A percentile compares a stretch with the other conserved stretches of the same genome.
These are phyloP conservation scores for Muraenolepis orangiensis DNA, from an alignment of 2,797 vertebrate species.

Conservation along the genomic window DNA sequence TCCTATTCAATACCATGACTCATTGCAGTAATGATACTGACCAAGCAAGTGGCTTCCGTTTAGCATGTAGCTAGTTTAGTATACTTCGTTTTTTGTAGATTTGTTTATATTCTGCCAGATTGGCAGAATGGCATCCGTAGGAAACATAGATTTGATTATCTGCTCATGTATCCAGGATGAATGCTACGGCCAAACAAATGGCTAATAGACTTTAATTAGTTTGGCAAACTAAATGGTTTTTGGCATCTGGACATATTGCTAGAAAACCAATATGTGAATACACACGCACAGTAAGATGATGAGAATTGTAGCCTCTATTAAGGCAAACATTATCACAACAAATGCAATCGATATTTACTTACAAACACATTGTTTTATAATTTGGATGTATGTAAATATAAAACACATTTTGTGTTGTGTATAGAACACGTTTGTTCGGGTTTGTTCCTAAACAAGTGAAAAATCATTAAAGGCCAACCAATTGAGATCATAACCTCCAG, in stretches of 20 bases:
- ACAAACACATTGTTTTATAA: background rate
- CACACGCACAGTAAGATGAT: background rate
- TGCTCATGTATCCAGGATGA: background rate
- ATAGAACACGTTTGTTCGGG: too few relatives aligned
- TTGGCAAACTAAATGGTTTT: background rate
- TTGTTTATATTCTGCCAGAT: conserved; percentile 58
- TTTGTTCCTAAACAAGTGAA: background rate
- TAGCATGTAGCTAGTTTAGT: conserved; percentile 17
- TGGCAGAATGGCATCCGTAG: conserved; percentile 43
- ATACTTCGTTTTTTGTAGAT: conserved; percentile 46
- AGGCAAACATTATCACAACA: background rate
- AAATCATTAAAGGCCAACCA: background rate
- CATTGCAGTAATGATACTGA: conserved; percentile 4
- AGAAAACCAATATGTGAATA: background rate
- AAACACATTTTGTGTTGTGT: too few relatives aligned
- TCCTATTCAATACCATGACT: background rate
- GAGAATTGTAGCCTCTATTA: background rate
- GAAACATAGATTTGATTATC: conserved; percentile 6
- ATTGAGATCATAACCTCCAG: background rate
- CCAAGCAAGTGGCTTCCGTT: background rate
- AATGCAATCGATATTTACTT: background rate
- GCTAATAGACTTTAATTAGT: background rate
- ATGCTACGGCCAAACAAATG: background rate
- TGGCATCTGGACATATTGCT: background rate
- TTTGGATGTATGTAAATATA: background rate